Percentiles rank a stretch among this genome's conserved stretches.
phyloP scores from a whole-genome alignment of 2,113 vertebrate genomes.

The Laticauda laticaudata region DNA sequence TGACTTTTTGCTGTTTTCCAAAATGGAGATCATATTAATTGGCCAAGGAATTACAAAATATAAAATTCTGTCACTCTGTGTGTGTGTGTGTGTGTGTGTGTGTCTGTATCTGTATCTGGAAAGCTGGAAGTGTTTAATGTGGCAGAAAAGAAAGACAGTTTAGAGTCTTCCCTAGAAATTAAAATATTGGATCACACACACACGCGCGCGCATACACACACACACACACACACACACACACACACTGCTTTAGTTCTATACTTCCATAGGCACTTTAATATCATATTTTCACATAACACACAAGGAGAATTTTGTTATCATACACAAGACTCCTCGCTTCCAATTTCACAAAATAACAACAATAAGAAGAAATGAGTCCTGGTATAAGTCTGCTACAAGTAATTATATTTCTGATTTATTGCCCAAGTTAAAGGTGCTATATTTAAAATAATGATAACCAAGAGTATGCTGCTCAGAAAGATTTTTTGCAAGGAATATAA shows the following conservation, averaged over 20 bases:
- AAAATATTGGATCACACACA: not conserved
- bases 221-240: not conserved
- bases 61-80: not conserved
- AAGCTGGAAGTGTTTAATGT: not conserved
- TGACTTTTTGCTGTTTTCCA: not conserved
- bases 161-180: not conserved
- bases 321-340: not conserved
- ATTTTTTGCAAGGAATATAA: not conserved
- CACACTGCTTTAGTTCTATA: not conserved
- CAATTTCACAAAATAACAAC: not conserved
- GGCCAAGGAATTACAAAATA: not conserved
- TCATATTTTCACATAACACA: not conserved
- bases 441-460: not conserved
- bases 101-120: too few relatives aligned
- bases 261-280: not conserved
- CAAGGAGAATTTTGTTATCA: not conserved
- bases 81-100: too few relatives aligned
- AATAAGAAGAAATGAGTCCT: not conserved
- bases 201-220: too few relatives aligned
- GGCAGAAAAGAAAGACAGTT: not conserved
- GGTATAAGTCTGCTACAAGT: not conserved
- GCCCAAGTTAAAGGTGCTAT: not conserved
- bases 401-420: not conserved
- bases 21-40: not conserved
- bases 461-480: not conserved